Conservation (phyloP, 2,797 vertebrate species). For the Liparis tanakae region DNA sequence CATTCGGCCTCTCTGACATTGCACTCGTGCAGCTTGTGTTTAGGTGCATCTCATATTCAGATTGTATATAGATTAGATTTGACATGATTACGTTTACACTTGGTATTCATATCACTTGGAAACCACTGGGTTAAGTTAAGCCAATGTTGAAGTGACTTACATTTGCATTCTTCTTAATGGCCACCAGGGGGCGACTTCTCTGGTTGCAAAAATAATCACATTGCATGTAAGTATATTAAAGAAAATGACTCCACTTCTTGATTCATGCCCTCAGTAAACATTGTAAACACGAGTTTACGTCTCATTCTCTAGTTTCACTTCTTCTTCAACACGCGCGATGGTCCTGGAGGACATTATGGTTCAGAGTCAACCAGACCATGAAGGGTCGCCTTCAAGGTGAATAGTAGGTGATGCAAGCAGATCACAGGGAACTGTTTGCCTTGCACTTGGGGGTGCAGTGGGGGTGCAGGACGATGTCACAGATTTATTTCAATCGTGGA, state of each 20-base stretch:
- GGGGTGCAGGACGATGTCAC: background rate
- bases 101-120: too few species aligned
- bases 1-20: too few species aligned
- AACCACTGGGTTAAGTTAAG: too few species aligned
- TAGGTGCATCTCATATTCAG: too few species aligned
- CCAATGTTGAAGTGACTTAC: too few species aligned
- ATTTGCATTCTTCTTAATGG: too few species aligned
- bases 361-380: background rate
- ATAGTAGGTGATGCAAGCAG: background rate
- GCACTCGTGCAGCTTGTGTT: too few species aligned
- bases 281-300: background rate
- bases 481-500: background rate
- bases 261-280: background rate
- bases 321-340: background rate
- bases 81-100: too few species aligned
- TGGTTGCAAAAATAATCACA: too few species aligned
- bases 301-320: background rate
- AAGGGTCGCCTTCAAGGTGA: background rate
- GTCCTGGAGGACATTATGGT: background rate
- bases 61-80: too few species aligned
- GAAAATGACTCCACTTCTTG: background rate
- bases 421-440: too few species aligned
- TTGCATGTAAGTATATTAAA: background rate
- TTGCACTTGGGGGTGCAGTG: background rate
- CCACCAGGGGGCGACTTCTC: too few species aligned